These are phyloP conservation scores for Coreoperca whiteheadi DNA, from an alignment of 2,113 vertebrate genomes.

Conservation along the genomic window DNA sequence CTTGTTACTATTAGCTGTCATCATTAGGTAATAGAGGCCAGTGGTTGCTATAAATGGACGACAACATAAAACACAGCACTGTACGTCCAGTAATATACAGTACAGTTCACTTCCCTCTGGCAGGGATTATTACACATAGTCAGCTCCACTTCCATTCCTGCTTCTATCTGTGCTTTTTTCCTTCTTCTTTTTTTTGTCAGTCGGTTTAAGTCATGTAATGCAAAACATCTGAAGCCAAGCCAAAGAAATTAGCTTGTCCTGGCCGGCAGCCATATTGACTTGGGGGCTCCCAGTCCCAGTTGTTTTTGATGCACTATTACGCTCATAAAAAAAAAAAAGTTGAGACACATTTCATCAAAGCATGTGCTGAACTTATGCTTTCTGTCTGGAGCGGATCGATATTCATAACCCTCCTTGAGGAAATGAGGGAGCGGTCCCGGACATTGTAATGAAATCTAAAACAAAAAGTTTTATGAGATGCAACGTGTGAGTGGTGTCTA, in stretches of 20 bases:
- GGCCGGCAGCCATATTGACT: slow-evolving; percentile 74
- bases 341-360: slow-evolving; percentile 51
- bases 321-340: slow-evolving; percentile 39
- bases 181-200: slow-evolving; percentile 16
- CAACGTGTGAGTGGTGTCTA: slow-evolving; percentile 56
- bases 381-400: slow-evolving; percentile 52
- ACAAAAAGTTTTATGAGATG: slow-evolving; percentile 54
- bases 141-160: slow-evolving; percentile 19
- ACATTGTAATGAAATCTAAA: slow-evolving; percentile 57
- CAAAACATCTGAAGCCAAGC: slow-evolving; percentile 68
- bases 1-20: slow-evolving; percentile 54
- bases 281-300: slow-evolving; percentile 57
- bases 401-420: slow-evolving; percentile 58
- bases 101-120: not conserved
- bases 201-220: slow-evolving; percentile 59
- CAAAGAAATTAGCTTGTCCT: slow-evolving; percentile 75
- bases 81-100: not conserved
- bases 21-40: slow-evolving; percentile 38
- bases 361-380: slow-evolving; percentile 45
- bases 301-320: slow-evolving; percentile 71
- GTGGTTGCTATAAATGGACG: slow-evolving; percentile 26
- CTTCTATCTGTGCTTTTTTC: slow-evolving; percentile 10
- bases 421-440: slow-evolving; percentile 48
- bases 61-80: not conserved
- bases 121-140: slow-evolving; percentile 17